Conservation (phyloP, 2,797 vertebrate species). For the Pseudomugil tenellus region DNA sequence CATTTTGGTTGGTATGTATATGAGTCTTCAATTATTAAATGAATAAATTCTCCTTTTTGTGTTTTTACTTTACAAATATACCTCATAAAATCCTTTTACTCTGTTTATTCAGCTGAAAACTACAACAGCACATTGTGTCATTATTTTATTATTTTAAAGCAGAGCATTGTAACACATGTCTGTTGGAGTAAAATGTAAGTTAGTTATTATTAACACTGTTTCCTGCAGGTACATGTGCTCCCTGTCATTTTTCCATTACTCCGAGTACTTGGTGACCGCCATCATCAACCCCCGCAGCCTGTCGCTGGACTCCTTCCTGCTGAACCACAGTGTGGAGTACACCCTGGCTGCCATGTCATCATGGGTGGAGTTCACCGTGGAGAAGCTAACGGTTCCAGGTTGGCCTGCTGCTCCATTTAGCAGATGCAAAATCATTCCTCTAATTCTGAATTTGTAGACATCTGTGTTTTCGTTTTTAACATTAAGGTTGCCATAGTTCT, state of each 20-base stretch:
- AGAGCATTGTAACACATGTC: too few species aligned
- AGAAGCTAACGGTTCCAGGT: slow-evolving; percentile 93
- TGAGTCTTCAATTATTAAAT: too few species aligned
- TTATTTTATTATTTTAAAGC: too few species aligned
- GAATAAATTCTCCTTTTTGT: too few species aligned
- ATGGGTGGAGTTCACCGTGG: slow-evolving; percentile 95
- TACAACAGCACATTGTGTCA: background rate
- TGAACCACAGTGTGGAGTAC: slow-evolving; percentile 98
- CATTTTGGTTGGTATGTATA: slow-evolving; percentile 94
- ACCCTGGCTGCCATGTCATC: slow-evolving; percentile 92
- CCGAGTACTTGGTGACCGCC: slow-evolving; percentile 95
- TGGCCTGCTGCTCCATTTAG: too few species aligned
- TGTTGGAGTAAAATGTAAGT: background rate
- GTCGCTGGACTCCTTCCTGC: slow-evolving; percentile 94
- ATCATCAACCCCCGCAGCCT: slow-evolving; percentile 95
- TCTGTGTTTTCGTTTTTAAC: too few species aligned
- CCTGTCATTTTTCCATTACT: slow-evolving; percentile 95
- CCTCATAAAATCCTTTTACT: too few species aligned
- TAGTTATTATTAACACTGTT: background rate
- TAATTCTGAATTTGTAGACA: too few species aligned
- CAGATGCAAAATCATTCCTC: too few species aligned
- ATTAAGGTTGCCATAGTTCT: too few species aligned
- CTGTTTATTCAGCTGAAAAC: background rate
- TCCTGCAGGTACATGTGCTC: slow-evolving; percentile 93
- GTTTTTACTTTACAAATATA: too few species aligned